Evolutionary conservation across 2,113 vertebrate species (phyloP), one percentile per base, ranked within the genome.

Genomic region (Rhabdomys dilectus): DNA sequence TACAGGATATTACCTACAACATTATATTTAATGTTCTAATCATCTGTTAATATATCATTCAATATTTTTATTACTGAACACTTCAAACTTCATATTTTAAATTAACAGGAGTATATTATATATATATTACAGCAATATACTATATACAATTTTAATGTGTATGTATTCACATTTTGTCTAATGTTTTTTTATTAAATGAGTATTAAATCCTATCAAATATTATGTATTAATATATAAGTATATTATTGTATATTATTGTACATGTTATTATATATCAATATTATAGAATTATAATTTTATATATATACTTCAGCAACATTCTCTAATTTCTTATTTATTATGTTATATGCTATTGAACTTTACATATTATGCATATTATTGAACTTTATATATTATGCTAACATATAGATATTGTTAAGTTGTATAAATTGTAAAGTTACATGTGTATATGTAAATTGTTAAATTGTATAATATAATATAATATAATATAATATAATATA

Each of bases 1-100:
- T n/a, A 42, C 6, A 42, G 60, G 39, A 39, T 70, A 68, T 64
- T 68, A 7, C 84, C 31, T 87, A 51, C 1, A 80, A 68, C 42
- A 81, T 36, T 51, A 36, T n/a, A 80, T 51, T 36, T 86, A 66
- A 45, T 51, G 9, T 15, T 68, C 26, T 42, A 84, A 42, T 42
- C 13, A 87, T 51, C 80, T n/a, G 19, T 51, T 88, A 70, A 70
- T 42, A 7, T 11, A 31, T 58, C 88, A 16, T 39, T 34, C 17
- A 94, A 31, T 80, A 58, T 77, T 66, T 66, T 86, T 92, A 75
- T 87, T 91, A n/a, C 26, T 70, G 82, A 70, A 82, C 26, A 19
- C 29, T 31, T 58, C 34, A 58, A 80, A 70, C 29, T 64, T 51
- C 51, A 66, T 16, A 15, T 62, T 78, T 89, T 85, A 68, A 86